Conservation (phyloP, 2,888 invertebrate genomes). For the Rhabditoides inermis region DNA sequence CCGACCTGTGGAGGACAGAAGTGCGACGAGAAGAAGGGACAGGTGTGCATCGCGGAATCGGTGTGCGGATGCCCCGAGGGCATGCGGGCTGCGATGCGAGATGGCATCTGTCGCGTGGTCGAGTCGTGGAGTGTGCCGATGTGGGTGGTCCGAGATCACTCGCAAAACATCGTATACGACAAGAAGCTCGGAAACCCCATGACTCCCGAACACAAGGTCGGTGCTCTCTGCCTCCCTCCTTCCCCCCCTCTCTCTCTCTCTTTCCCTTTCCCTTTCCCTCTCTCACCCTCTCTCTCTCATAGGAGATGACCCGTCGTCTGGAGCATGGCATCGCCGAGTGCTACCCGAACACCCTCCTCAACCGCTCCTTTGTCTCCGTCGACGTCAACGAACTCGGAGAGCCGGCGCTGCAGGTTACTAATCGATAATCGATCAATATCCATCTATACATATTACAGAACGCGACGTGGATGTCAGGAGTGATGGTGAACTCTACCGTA, state of each 20-base stretch:
- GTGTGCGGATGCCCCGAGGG: slow-evolving; percentile 50
- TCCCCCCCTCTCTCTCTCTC: too few species aligned
- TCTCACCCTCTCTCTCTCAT: too few species aligned
- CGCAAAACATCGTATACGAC: slow-evolving; percentile 41
- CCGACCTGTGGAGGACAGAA: slow-evolving; percentile 42
- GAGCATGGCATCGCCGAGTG: slow-evolving; percentile 44
- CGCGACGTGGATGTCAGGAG: slow-evolving; percentile 47
- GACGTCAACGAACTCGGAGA: slow-evolving; percentile 50
- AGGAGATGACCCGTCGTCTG: slow-evolving; percentile 11
- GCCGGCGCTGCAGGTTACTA: slow-evolving; percentile 8
- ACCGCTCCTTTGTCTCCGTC: slow-evolving; percentile 39
- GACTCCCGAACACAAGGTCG: slow-evolving; percentile 28
- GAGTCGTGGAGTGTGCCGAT: slow-evolving; percentile 49
- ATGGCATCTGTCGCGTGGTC: slow-evolving; percentile 42
- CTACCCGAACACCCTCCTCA: slow-evolving; percentile 46
- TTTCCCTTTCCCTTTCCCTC: too few species aligned
- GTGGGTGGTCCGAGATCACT: slow-evolving; percentile 41
- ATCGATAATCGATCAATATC: neutral
- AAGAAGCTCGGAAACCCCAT: slow-evolving; percentile 41
- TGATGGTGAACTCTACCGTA: slow-evolving; percentile 49
- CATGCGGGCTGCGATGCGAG: slow-evolving; percentile 35
- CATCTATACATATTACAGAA: slow-evolving; percentile 22
- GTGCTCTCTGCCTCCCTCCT: too few species aligned
- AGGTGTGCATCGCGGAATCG: slow-evolving; percentile 46
- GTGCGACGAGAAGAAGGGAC: slow-evolving; percentile 31